Evolutionary conservation across 1,140 invertebrate genomes (phyloP).

Genomic region (Nephotettix cincticeps): DNA sequence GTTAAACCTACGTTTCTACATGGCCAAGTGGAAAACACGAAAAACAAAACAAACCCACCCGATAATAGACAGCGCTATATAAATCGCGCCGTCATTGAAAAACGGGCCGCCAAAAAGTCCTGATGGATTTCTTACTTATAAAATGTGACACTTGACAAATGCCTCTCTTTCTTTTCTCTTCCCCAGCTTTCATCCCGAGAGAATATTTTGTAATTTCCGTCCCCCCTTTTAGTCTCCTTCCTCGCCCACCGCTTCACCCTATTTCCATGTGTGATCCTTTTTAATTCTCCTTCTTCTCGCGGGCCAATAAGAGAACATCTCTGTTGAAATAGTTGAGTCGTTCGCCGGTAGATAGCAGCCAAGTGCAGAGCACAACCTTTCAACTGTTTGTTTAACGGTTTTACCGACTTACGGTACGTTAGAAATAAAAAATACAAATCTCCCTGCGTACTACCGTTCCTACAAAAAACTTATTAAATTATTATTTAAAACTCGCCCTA

Average conservation of each 20-base stretch:
- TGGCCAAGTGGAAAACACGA: neutral
- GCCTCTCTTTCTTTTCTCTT: constrained; percentile 37
- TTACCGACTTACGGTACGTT: too few relatives aligned
- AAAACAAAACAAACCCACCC: neutral
- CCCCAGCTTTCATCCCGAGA: constrained; percentile 35
- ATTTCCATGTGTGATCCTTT: constrained; percentile 17
- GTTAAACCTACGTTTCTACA: constrained; percentile 3
- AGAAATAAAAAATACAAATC: too few relatives aligned
- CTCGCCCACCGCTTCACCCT: neutral
- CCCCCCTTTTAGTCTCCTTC: constrained; percentile 18
- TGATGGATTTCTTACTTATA: constrained; percentile 37
- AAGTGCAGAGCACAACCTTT: too few relatives aligned
- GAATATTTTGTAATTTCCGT: constrained; percentile 31
- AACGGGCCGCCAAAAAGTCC: constrained; percentile 25
- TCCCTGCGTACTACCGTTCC: too few relatives aligned
- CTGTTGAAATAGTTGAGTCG: constrained; percentile 11
- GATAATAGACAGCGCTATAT: neutral
- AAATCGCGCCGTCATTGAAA: neutral
- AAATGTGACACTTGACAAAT: constrained; percentile 37
- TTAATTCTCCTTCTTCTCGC: neutral
- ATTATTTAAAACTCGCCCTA: too few relatives aligned
- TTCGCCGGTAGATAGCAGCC: constrained; percentile 24
- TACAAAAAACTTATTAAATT: too few relatives aligned
- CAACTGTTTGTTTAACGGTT: too few relatives aligned
- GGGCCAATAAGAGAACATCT: constrained; percentile 19